A percentile compares a stretch with the other conserved stretches of the same genome.
These are phyloP conservation scores for Chelonus formosanus DNA, from an alignment of 2,888 invertebrate species.

Conservation along the genomic window DNA sequence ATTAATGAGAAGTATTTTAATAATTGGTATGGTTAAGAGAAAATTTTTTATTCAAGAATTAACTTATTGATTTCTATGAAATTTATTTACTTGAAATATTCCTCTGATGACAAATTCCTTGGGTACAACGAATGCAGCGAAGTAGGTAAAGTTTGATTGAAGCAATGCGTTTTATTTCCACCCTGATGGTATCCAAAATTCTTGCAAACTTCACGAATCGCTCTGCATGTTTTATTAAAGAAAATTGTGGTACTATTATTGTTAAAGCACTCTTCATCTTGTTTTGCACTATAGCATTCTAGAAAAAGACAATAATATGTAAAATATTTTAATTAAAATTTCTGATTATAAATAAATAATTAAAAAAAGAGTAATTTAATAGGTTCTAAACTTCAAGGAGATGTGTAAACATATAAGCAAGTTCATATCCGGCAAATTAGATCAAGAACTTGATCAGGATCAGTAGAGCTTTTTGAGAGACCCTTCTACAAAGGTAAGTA, in stretches of 20 bases:
- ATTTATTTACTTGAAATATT: constrained; percentile 72
- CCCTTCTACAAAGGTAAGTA: constrained; percentile 30
- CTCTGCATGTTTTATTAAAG: constrained; percentile 67
- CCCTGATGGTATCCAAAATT: constrained; percentile 60
- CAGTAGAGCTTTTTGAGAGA: constrained; percentile 21
- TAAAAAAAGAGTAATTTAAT: too few relatives aligned
- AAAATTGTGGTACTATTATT: constrained; percentile 67
- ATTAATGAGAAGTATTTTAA: too few relatives aligned
- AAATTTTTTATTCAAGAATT: neutral
- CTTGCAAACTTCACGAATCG: constrained; percentile 67
- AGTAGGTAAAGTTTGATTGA: constrained; percentile 55
- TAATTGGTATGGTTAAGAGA: too few relatives aligned
- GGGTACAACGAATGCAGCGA: constrained; percentile 69
- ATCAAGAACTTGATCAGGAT: neutral
- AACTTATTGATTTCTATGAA: neutral
- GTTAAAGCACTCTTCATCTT: constrained; percentile 68
- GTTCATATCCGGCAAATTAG: constrained; percentile 1
- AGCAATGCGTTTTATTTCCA: constrained; percentile 66
- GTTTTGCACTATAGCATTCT: constrained; percentile 75
- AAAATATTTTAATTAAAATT: too few relatives aligned
- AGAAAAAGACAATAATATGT: constrained; percentile 38
- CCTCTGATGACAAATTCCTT: constrained; percentile 71
- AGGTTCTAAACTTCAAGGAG: too few relatives aligned
- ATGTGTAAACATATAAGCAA: neutral
- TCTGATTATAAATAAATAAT: too few relatives aligned